These are phyloP conservation scores for Gobio occitaniae DNA, from an alignment of 2,797 vertebrate genomes.

Conservation along the genomic window DNA sequence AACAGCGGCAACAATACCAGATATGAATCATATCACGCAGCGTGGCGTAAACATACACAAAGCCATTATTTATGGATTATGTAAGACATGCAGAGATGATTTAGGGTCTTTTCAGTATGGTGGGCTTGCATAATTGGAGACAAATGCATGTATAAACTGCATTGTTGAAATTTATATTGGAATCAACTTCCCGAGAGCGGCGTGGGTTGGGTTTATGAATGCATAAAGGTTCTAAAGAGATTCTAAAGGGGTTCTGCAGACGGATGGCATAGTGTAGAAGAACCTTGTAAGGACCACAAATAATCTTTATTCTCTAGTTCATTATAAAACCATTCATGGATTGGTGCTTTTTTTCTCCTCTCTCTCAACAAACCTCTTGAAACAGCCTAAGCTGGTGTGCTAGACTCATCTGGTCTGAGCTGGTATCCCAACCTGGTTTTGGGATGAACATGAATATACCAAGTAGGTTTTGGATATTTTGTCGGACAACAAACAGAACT, in stretches of 20 bases:
- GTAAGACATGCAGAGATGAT: constrained; percentile 58
- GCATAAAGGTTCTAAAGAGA: background rate
- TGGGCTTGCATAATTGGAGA: constrained; percentile 57
- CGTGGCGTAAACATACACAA: constrained; percentile 52
- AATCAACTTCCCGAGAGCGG: constrained; percentile 14
- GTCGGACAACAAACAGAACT: background rate
- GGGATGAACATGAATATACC: background rate
- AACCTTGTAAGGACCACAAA: background rate
- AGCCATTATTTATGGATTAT: constrained; percentile 60
- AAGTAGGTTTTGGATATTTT: background rate
- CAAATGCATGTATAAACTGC: constrained; percentile 55
- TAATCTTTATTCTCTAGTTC: background rate
- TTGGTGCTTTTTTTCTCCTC: background rate
- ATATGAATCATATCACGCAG: constrained; percentile 59
- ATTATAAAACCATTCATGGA: background rate
- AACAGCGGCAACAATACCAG: constrained; percentile 56
- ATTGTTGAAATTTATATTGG: constrained; percentile 40
- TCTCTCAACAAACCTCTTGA: background rate
- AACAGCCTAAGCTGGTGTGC: background rate
- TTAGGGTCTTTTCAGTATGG: constrained; percentile 45
- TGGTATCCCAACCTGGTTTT: background rate
- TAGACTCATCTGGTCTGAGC: background rate
- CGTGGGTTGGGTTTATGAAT: background rate
- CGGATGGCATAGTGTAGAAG: no score
- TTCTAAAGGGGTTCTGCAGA: background rate